Conservation (phyloP, 2,113 vertebrate genomes). For the Gymnogyps californianus region DNA sequence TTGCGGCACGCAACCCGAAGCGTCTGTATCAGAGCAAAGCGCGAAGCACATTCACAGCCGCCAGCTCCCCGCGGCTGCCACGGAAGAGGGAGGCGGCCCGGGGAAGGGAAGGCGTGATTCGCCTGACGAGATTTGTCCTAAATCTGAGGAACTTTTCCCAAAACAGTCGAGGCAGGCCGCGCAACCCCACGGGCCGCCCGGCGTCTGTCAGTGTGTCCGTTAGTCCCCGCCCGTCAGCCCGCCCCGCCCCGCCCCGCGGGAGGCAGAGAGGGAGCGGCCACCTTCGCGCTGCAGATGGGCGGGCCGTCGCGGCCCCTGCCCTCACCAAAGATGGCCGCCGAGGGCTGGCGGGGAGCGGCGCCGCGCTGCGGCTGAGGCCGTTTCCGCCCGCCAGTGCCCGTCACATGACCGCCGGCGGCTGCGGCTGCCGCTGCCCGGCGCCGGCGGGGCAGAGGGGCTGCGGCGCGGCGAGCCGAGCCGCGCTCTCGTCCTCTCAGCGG, state of each 20-base stretch:
- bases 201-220: rapidly evolving
- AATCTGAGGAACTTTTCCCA: rapidly evolving
- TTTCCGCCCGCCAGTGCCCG: not conserved
- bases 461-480: rapidly evolving
- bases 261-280: not conserved
- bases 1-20: rapidly evolving
- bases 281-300: not conserved
- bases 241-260: not conserved
- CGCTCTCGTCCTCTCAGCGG: not conserved
- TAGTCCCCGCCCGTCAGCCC: not conserved
- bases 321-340: slow-evolving; percentile 27
- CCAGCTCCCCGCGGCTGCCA: not conserved
- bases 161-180: no score
- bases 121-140: no score
- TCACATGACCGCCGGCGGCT: not conserved
- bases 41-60: no score
- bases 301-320: not conserved
- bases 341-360: rapidly evolving
- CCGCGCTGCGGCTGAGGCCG: not conserved
- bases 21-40: no score
- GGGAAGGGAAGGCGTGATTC: not conserved
- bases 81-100: not conserved
- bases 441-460: not conserved
- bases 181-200: rapidly evolving
- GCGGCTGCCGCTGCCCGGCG: not conserved